A percentile compares a stretch with the other conserved stretches of the same genome.
phyloP scores from a whole-genome alignment of 2,113 vertebrate genomes.

The Oxyura jamaicensis region DNA sequence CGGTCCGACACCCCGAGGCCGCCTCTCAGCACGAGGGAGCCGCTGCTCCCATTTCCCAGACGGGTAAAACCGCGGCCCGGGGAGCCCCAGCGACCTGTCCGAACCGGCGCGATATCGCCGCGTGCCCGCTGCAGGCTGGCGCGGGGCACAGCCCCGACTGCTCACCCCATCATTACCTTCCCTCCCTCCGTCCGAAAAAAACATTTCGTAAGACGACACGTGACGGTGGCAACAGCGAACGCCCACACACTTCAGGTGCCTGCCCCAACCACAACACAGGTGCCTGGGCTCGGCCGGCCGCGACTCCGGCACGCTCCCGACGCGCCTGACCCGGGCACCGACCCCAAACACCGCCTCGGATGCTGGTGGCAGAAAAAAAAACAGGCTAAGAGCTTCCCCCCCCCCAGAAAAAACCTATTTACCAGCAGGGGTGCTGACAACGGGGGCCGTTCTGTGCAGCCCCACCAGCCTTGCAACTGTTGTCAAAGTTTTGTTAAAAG shows the following conservation, averaged over 20 bases:
- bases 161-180: slow-evolving; percentile 65
- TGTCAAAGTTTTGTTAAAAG: neutral
- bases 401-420: neutral
- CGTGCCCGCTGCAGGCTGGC: slow-evolving; percentile 19
- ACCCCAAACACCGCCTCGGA: neutral
- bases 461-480: rapidly evolving
- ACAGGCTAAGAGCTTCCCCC: neutral
- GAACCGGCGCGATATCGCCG: neutral
- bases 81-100: neutral
- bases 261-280: slow-evolving; percentile 40
- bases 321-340: neutral
- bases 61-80: neutral
- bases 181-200: slow-evolving; percentile 52
- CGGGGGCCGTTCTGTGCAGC: rapidly evolving
- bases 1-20: neutral
- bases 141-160: neutral
- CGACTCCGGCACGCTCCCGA: neutral
- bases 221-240: slow-evolving; percentile 42
- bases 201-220: slow-evolving; percentile 66
- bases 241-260: slow-evolving; percentile 46
- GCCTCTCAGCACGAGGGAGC: neutral
- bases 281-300: neutral
- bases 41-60: neutral
- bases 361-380: too few relatives aligned
- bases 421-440: neutral